These are phyloP conservation scores for Nothocercus julius DNA, from an alignment of 2,113 vertebrate genomes.

Conservation along the genomic window DNA sequence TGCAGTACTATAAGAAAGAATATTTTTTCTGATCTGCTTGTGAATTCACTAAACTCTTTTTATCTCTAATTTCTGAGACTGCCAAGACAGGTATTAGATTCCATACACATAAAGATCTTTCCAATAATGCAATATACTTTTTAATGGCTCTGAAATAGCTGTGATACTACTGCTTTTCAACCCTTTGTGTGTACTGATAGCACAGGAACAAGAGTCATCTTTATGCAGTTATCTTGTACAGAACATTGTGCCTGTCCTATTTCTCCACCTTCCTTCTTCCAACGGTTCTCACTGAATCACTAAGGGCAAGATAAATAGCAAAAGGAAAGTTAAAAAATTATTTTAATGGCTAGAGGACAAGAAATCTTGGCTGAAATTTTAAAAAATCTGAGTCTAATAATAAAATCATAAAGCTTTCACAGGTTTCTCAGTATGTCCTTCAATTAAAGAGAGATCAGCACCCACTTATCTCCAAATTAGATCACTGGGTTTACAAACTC, in stretches of 20 bases:
- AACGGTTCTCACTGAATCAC: not conserved
- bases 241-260: not conserved
- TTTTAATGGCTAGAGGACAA: not conserved
- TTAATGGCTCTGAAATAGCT: not conserved
- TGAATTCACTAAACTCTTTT: not conserved
- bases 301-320: not conserved
- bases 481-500: not conserved
- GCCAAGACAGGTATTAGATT: not conserved
- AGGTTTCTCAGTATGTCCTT: not conserved
- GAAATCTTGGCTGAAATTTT: not conserved
- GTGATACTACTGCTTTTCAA: not conserved
- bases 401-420: not conserved
- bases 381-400: not conserved
- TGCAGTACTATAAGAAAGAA: not conserved
- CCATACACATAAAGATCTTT: not conserved
- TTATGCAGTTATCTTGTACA: not conserved
- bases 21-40: not conserved
- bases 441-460: not conserved
- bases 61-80: not conserved
- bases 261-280: not conserved
- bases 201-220: not conserved
- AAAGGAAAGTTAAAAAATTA: slow-evolving; percentile 11
- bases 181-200: not conserved
- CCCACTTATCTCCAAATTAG: not conserved
- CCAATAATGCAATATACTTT: not conserved